Conservation (phyloP, 2,113 vertebrate genomes). For the Dolichotis patagonum region DNA sequence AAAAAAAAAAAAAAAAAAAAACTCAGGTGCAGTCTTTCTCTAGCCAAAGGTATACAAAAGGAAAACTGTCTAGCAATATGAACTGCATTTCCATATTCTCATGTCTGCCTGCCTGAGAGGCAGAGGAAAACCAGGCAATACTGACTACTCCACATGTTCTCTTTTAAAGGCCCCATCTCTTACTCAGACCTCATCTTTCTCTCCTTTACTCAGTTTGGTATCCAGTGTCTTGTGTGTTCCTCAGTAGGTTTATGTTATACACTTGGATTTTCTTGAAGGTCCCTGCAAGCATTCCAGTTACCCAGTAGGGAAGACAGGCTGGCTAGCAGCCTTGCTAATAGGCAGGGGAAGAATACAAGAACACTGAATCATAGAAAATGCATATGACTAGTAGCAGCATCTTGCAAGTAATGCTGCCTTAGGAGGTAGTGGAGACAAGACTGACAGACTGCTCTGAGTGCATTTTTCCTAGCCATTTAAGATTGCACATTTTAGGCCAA, state of each 20-base stretch:
- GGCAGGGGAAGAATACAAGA: neutral
- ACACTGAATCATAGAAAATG: neutral
- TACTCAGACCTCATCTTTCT: neutral
- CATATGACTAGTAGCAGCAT: neutral
- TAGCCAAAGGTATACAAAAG: slow-evolving; percentile 50
- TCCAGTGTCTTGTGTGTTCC: slow-evolving; percentile 23
- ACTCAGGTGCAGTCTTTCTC: neutral
- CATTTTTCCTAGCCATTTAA: slow-evolving; percentile 27
- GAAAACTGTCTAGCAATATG: neutral
- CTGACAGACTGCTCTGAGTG: slow-evolving; percentile 18
- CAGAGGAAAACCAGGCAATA: neutral
- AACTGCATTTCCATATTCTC: slow-evolving; percentile 52
- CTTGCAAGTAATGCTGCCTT: neutral
- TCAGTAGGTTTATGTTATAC: neutral
- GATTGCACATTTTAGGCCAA: slow-evolving; percentile 44
- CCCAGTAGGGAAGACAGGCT: neutral
- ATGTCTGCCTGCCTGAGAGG: neutral
- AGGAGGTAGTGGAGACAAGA: neutral
- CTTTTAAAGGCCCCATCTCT: neutral
- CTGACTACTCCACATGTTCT: neutral
- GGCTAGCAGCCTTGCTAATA: neutral
- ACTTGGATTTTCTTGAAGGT: slow-evolving; percentile 31
- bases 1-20: slow-evolving; percentile 44
- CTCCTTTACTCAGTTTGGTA: neutral
- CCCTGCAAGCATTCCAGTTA: neutral